Base-by-base conservation (phyloP, 2,113 vertebrate genomes). In the Erythrolamprus reginae region DNA sequence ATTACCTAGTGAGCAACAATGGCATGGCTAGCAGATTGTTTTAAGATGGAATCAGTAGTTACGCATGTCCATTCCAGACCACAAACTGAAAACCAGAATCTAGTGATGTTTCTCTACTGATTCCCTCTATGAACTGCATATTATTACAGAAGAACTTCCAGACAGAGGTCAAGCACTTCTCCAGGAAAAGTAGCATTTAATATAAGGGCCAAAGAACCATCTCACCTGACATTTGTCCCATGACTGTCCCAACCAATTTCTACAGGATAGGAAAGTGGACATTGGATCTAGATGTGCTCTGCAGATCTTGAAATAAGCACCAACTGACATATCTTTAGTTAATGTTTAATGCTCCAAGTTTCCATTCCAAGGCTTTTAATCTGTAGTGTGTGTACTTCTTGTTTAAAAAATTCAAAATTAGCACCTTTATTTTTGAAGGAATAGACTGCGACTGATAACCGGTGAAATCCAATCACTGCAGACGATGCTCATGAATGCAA, bases 301-400 rank as follows among this genome's bases (percentile, higher is more conserved):
- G 23, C 24, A 9, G 21, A 51, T 50, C 86, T 17, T 33, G 53
- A 84, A 91, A 91, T 61, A 88, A 91, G 90, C 47, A 84, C 86
- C 70, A 88, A 61, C 26, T 23, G 55, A 84, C n/a, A 12, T 19
- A 15, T 53, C 53, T 83, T 88, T 88, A 91, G 86, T 48, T 50
- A 86, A 24, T 42, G 58, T 88, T 91, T 88, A 91, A 61, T 91
- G 85, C 51, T 82, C 26, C 10, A 45, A n/a, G 38, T 38, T n/a
- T 51, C 77, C 42, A 42, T 84, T 86, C 53, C 53, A 84, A 24
- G 23, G 56, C 45, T 91, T 91, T 15, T 23, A 65, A 83, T 88
- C 33, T 84, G 86, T 91, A 91, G 90, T 91, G 87, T 88, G 23
- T 6, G 26, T 48, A 70, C 23, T 13, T 47, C 12, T 65, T 8